phyloP scores from a whole-genome alignment of 2,888 invertebrate genomes.

The Pristionchus maxplancki region DNA sequence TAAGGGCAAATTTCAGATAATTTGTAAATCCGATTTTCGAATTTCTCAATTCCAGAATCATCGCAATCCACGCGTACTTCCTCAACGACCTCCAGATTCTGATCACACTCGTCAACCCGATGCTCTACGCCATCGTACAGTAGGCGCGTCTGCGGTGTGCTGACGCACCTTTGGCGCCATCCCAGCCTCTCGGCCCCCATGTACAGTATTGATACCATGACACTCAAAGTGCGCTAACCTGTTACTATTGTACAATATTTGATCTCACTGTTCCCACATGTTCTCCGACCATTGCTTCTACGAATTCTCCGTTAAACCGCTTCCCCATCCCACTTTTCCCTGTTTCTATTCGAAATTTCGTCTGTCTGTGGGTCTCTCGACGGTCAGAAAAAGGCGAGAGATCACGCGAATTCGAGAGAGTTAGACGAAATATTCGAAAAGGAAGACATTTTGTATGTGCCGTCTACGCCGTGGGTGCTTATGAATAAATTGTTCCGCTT shows the following conservation, averaged over 20 bases:
- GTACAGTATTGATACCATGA: background rate
- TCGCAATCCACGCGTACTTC: slow-evolving; percentile 68
- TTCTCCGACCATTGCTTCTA: no score
- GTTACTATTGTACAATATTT: slow-evolving; percentile 26
- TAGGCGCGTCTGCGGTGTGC: background rate
- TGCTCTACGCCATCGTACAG: slow-evolving; percentile 73
- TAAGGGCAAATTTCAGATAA: no score
- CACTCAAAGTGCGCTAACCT: background rate
- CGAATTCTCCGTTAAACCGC: no score
- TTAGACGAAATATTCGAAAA: background rate
- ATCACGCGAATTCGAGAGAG: no score
- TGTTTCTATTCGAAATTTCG: background rate
- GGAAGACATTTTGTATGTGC: no score
- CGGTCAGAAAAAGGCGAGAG: no score
- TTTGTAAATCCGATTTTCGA: background rate
- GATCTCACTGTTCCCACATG: no score
- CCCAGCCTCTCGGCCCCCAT: background rate
- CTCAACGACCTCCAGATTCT: slow-evolving; percentile 76
- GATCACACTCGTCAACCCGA: slow-evolving; percentile 76
- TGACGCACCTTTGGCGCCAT: background rate
- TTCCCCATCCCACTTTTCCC: no score
- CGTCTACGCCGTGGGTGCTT: background rate
- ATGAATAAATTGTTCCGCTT: slow-evolving; percentile 39
- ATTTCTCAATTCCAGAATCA: slow-evolving; percentile 56
- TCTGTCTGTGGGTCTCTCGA: no score